These are phyloP conservation scores for Drosophila sulfurigaster DNA, from an alignment of 1,140 invertebrate species.

Conservation along the genomic window DNA sequence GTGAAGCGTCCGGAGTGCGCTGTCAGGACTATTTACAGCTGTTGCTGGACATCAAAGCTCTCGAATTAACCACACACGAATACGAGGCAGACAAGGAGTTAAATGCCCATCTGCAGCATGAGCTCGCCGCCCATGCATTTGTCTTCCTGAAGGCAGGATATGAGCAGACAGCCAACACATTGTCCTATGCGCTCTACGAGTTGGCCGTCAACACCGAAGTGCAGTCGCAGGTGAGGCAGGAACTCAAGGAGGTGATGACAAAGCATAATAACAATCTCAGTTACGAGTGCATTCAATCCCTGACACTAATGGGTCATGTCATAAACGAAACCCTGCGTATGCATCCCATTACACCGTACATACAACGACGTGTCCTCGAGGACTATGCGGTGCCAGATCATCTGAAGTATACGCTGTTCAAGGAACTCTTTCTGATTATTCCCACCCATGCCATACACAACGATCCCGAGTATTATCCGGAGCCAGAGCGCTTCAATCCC, in stretches of 20 bases:
- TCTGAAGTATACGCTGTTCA: conserved; percentile 83
- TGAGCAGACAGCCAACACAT: conserved; percentile 86
- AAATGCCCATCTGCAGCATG: conserved; percentile 63
- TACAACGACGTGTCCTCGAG: conserved; percentile 83
- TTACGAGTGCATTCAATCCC: conserved; percentile 86
- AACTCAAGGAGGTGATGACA: conserved; percentile 83
- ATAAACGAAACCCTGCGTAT: conserved; percentile 87
- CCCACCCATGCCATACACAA: conserved; percentile 84
- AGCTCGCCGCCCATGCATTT: conserved; percentile 86
- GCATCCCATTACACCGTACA: conserved; percentile 85
- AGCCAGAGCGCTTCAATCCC: conserved; percentile 88
- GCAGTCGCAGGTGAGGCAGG: conserved; percentile 85
- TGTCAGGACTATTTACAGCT: conserved; percentile 87
- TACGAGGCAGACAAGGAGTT: conserved; percentile 66
- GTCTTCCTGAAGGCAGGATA: conserved; percentile 89
- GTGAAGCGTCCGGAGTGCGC: conserved; percentile 84
- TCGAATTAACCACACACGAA: conserved; percentile 74
- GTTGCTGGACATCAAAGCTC: conserved; percentile 73
- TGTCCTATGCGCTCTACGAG: conserved; percentile 85
- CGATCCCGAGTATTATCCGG: conserved; percentile 86
- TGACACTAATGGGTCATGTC: conserved; percentile 87
- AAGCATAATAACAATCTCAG: conserved; percentile 79
- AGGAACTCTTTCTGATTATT: conserved; percentile 77
- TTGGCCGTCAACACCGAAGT: conserved; percentile 86
- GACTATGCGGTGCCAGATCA: conserved; percentile 84